phyloP scores from a whole-genome alignment of 2,888 invertebrate species.

The Ophion ellenae region DNA sequence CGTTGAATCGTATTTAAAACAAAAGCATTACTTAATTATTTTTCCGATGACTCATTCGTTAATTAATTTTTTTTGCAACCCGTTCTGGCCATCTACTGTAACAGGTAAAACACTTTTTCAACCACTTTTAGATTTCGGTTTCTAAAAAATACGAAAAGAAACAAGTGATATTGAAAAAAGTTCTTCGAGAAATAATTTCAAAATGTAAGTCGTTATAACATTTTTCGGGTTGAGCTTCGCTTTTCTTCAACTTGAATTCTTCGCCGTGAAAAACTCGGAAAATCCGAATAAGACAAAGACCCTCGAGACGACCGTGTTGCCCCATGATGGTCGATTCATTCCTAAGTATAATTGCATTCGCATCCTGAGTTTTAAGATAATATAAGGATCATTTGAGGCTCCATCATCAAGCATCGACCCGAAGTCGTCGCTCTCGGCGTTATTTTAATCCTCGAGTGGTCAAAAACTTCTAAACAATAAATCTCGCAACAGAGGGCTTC shows the following conservation, averaged over 20 bases:
- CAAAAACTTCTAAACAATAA: slow-evolving; percentile 16
- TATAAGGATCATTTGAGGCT: slow-evolving; percentile 17
- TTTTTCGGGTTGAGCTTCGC: background rate
- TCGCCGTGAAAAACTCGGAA: background rate
- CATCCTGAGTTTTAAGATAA: slow-evolving; percentile 19
- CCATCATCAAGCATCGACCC: background rate
- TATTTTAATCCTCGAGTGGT: slow-evolving; percentile 44
- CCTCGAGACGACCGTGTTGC: slow-evolving; percentile 22
- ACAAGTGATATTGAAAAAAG: background rate
- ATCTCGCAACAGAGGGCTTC: slow-evolving; percentile 16
- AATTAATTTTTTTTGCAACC: too few relatives aligned
- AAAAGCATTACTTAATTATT: too few relatives aligned
- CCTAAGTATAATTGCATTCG: slow-evolving; percentile 32
- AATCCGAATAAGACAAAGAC: background rate
- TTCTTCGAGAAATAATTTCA: background rate
- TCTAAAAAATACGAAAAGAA: too few relatives aligned
- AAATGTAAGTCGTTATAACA: background rate
- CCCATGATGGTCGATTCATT: slow-evolving; percentile 4
- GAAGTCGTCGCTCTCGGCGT: slow-evolving; percentile 2
- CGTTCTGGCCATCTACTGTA: too few relatives aligned
- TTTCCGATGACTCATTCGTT: too few relatives aligned
- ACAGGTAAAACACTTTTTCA: too few relatives aligned
- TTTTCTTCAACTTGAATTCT: background rate
- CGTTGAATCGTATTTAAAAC: too few relatives aligned
- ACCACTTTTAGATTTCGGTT: too few relatives aligned